Evolutionary conservation across 2,797 vertebrate species (phyloP).

Genomic region (Phylloscopus collybita): DNA sequence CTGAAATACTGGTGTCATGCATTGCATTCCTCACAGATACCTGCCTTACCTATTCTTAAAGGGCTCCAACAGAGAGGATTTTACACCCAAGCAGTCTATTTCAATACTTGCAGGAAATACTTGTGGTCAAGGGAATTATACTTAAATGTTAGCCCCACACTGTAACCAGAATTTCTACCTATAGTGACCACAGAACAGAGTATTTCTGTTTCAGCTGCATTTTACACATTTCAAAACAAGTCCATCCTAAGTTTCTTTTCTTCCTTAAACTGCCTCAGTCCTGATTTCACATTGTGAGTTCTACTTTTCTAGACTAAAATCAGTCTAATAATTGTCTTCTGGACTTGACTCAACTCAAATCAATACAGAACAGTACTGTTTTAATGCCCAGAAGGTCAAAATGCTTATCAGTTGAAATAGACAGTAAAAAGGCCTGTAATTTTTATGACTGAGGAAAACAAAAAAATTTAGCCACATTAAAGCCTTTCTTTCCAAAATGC

Average conservation of each 20-base stretch:
- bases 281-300: neutral
- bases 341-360: neutral
- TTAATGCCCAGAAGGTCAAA: neutral
- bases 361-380: neutral
- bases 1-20: neutral
- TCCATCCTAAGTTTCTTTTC: neutral
- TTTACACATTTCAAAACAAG: neutral
- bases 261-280: neutral
- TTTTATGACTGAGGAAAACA: neutral
- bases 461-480: neutral
- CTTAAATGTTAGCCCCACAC: neutral
- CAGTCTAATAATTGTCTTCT: neutral
- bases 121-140: neutral
- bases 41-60: neutral
- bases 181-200: neutral
- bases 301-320: neutral
- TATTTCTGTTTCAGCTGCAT: neutral
- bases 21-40: neutral
- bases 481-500: neutral
- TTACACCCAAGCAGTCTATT: neutral
- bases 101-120: neutral
- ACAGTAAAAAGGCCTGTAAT: neutral
- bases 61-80: neutral
- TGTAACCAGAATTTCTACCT: neutral
- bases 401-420: neutral